Base-by-base conservation (phyloP, 2,888 invertebrate genomes). In the Zaprionus obscuricornis region DNA sequence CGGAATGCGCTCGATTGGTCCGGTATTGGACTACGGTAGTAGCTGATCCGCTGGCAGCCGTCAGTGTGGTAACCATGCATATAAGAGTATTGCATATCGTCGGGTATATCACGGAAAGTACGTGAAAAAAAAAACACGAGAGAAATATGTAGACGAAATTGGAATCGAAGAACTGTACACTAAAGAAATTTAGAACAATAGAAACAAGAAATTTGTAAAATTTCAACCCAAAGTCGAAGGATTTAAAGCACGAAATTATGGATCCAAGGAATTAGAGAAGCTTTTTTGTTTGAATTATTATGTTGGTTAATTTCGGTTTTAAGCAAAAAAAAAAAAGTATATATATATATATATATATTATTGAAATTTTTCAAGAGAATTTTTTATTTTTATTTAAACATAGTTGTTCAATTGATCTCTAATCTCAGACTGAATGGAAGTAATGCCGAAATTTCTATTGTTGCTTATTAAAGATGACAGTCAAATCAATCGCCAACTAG, bases 21-120 rank as follows among this genome's bases (percentile, higher is more conserved):
- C 7, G 22, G 4, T 4, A 22, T 22, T 22, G 22, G 22, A 22
- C 7, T 22, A 7, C 7, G 55, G 7, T 54, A 36, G 11, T 69
- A 66, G 29, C 70, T 69, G 10, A 62, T 54, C 6, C 70, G 31
- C 34, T 70, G 66, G 7, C 47, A 60, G 6, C 49, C 62, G 6
- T 62, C 62, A 3, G 33, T 18, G 1, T 24, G 18, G 10, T 24
- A 39, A 1, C 54, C 26, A 3, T 33, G 29, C 1, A 55, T 10
- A 17, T 45, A 43, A n/a, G n/a, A 11, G 51, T 27, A 6, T 13
- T 14, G 20, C 26, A 58, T 59, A 59, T 60, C 4, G 14, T 17
- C 10, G 3, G 10, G 3, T n/a, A n/a, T n/a, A n/a, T n/a, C 10
- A 16, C 18, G 6, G 8, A 7, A 6, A 7, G 6, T 20, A n/a